Evolutionary conservation across 2,797 vertebrate genomes (phyloP).

Genomic region (Thaleichthys pacificus): DNA sequence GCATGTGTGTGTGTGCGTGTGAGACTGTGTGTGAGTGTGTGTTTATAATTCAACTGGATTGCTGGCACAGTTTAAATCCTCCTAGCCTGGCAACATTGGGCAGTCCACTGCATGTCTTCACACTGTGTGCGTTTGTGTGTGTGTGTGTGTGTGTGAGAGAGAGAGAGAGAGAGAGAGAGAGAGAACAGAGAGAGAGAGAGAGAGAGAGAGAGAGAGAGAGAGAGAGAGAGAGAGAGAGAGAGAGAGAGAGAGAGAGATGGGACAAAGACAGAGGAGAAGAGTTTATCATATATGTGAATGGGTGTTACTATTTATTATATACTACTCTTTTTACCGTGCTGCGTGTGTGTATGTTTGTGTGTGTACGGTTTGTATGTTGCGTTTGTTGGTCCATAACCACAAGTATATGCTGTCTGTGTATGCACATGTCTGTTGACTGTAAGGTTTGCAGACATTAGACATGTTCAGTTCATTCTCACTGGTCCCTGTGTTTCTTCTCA

Average conservation of each 20-base stretch:
- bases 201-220: too few species aligned
- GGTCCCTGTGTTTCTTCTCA: background rate
- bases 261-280: too few species aligned
- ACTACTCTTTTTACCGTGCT: background rate
- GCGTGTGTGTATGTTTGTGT: background rate
- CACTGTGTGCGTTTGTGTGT: slow-evolving; percentile 10
- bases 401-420: background rate
- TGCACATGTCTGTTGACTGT: background rate
- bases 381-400: background rate
- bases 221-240: too few species aligned
- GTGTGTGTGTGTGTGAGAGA: background rate
- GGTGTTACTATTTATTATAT: background rate
- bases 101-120: slow-evolving; percentile 41
- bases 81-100: slow-evolving; percentile 43
- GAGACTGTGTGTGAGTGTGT: background rate
- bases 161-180: background rate
- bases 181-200: background rate
- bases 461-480: background rate
- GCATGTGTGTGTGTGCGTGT: background rate
- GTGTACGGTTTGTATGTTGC: background rate
- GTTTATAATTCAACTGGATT: slow-evolving; percentile 63
- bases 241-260: too few species aligned
- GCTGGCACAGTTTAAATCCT: slow-evolving; percentile 54
- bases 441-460: too few species aligned
- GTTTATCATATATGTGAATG: too few species aligned